Evolutionary conservation across 2,888 invertebrate genomes (phyloP), one percentile per base, ranked within the genome.

Genomic region (Apantesis nais): DNA sequence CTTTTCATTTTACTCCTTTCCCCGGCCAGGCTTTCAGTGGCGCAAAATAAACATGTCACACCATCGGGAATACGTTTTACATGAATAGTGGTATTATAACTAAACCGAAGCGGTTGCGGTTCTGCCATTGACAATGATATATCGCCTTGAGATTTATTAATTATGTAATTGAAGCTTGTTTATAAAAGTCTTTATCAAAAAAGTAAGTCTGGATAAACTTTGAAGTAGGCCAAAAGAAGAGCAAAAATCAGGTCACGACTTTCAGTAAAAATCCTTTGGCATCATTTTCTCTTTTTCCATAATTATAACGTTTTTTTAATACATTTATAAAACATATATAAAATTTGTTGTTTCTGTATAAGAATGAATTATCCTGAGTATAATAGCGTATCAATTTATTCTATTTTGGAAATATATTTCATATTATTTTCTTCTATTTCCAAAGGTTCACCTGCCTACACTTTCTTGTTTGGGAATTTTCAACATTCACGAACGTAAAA

Each of bases 1-100:
- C 94, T 93, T 94, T 94, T 93, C 93, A 93, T 94, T 94, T 94
- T 90, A 94, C 93, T 93, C 93, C 93, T 92, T 94, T 92, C 86
- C 81, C 87, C 79, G 85, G 86, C 82, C 89, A 88, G 81, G 89
- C 92, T 92, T 92, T 92, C 91, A 90, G 87, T 84, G 83, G 78
- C 83, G 83, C 86, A 83, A 88, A 92, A 90, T 92, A 93, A 92
- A 93, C 90, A 89, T 90, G 93, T 91, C 89, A 85, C 88, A 84
- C 93, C 91, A 77, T 78, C 81, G 93, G 93, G 92, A 92, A 90
- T 90, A 85, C 83, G 85, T 74, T 87, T 86, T 89, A 91, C 91
- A 90, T 82, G 87, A 89, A 88, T 85, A 86, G 85, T 87, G 85
- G 85, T 85, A 83, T 85, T 87, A 87, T 86, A 86, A 83, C 85